phyloP scores from a whole-genome alignment of 2,888 invertebrate genomes.

The Gisinianus flammeolus region DNA sequence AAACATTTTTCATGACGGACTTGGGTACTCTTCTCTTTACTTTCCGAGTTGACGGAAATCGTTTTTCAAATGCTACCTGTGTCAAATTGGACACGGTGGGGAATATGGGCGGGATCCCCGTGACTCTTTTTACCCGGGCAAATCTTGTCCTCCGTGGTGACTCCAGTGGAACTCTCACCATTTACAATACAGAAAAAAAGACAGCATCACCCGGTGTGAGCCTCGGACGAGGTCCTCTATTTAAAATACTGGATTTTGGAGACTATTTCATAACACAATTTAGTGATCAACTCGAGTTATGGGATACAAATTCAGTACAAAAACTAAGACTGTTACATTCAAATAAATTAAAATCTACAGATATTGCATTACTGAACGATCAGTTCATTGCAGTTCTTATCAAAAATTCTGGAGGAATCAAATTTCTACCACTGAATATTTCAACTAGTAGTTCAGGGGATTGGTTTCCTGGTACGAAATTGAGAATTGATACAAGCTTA shows the following conservation, averaged over 20 bases:
- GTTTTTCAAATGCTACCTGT: conserved; percentile 56
- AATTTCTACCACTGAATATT: conserved; percentile 49
- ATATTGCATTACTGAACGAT: conserved; percentile 49
- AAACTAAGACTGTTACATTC: conserved; percentile 49
- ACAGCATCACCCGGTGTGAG: conserved; percentile 56
- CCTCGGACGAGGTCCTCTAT: conserved; percentile 53
- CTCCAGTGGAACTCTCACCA: conserved; percentile 52
- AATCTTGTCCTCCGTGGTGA: conserved; percentile 54
- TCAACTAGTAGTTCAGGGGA: conserved; percentile 18
- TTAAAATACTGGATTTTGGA: conserved; percentile 46
- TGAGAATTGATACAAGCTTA: conserved; percentile 1
- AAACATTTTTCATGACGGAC: conserved; percentile 55
- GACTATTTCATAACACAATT: conserved; percentile 54
- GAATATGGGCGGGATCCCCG: conserved; percentile 54
- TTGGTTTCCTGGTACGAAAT: conserved; percentile 28
- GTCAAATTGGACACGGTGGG: conserved; percentile 55
- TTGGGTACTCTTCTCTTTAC: conserved; percentile 55
- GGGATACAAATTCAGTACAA: conserved; percentile 52
- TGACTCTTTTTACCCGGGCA: conserved; percentile 49
- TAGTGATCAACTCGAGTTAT: conserved; percentile 51
- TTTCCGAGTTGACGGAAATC: conserved; percentile 54
- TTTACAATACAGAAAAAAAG: conserved; percentile 57
- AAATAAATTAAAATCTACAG: conserved; percentile 49
- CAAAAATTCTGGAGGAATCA: conserved; percentile 51
- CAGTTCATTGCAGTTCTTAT: conserved; percentile 51